Conservation (phyloP, 1,140 invertebrate species). For the Procambarus virginalis region DNA sequence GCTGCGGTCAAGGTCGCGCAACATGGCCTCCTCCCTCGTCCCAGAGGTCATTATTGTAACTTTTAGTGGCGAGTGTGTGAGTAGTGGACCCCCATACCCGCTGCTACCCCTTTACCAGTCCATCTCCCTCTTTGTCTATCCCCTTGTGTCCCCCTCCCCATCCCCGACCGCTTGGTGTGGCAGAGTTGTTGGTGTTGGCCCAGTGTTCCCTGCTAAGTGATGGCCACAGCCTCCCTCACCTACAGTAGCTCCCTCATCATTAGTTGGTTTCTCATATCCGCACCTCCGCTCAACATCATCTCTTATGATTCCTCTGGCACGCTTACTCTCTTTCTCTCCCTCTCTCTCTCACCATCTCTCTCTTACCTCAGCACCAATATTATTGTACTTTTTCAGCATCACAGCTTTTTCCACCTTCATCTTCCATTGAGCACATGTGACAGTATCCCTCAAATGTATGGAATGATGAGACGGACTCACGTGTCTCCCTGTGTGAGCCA, state of each 20-base stretch:
- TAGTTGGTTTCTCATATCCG: background rate
- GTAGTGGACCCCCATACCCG: constrained; percentile 46
- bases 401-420: background rate
- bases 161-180: background rate
- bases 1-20: constrained; percentile 81
- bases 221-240: background rate
- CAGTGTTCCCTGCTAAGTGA: constrained; percentile 15
- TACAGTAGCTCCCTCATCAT: background rate
- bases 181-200: background rate
- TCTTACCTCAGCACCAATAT: background rate
- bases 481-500: constrained; percentile 27
- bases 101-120: background rate
- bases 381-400: constrained; percentile 17
- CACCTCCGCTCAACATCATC: constrained; percentile 2
- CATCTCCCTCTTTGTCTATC: background rate
- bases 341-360: constrained; percentile 7
- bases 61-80: constrained; percentile 69
- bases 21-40: constrained; percentile 69
- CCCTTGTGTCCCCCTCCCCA: background rate
- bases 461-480: constrained; percentile 17
- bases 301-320: background rate
- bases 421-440: constrained; percentile 8
- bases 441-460: constrained; percentile 9
- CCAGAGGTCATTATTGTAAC: constrained; percentile 70
- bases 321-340: background rate